Base-by-base conservation (phyloP, 2,113 vertebrate species). In the Penelope pileata region DNA sequence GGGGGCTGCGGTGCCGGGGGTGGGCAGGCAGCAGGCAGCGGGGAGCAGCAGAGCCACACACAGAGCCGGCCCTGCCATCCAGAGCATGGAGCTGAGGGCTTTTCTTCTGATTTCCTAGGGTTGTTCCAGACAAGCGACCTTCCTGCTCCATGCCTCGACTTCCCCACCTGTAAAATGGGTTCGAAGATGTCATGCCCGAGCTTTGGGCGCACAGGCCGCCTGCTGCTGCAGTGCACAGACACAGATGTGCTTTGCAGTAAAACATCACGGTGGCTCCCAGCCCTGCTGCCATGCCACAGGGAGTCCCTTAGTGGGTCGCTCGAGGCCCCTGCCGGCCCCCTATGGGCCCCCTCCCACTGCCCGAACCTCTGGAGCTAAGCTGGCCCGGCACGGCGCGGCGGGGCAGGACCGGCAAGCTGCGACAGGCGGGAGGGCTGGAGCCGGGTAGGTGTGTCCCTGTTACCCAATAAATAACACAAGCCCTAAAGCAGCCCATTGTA, bases 391-490 rank as follows among this genome's bases (percentile, higher is more conserved):
- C 4, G 6, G 86, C 23, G 24, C 4, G 38, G 76, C 14, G 34
- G 78, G 91, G 76, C 56, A 86, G 92, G 62, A 56, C 70, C 54
- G 48, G 81, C 90, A 94, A 88, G 95, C 95, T 1, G 1, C 0
- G 9, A 90, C 97, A 94, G 2, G 88, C 72, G 32, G 86, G 68
- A 47, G 45, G 70, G 90, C 83, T 90, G 95, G 83, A 89, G 94
- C 83, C 0, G 36, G 48, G 85, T 89, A 80, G 96, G 96, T 87
- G 94, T 96, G 96, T 95, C 86, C 9, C 80, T 96, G 79, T 93
- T 93, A 93, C 91, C 91, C 96, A 96, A 97, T 94, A 91, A 96
- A 90, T 91, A 96, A 93, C 95, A 87, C 88, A 92, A 87, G 87
- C 86, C 94, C 92, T 96, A 94, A 74, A 95, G 94, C 95, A 93